Conservation (phyloP, 2,797 vertebrate genomes). For the Macrochelys suwanniensis region DNA sequence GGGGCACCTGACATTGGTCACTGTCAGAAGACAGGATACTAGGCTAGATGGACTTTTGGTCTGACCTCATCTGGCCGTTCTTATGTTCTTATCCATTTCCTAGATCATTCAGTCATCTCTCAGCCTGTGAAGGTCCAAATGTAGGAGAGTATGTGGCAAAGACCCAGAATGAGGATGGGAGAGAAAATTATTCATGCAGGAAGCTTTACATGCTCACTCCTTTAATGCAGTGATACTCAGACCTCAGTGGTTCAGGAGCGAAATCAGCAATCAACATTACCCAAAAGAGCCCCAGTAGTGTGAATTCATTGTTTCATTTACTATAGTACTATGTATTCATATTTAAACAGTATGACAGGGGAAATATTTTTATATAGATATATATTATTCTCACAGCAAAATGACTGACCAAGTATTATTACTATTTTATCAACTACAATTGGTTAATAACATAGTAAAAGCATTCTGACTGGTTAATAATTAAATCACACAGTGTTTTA, state of each 20-base stretch:
- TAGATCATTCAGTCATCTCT: conserved; percentile 17
- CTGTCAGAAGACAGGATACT: too few species aligned
- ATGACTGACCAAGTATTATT: background rate
- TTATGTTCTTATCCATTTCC: background rate
- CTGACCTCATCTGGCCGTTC: too few species aligned
- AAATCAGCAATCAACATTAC: background rate
- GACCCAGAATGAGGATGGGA: background rate
- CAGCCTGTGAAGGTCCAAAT: background rate
- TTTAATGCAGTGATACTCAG: background rate
- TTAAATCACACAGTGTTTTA: background rate
- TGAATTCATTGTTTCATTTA: background rate
- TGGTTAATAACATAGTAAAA: background rate
- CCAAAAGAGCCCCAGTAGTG: background rate
- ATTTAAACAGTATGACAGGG: too few species aligned
- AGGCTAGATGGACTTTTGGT: too few species aligned
- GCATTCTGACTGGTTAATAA: background rate
- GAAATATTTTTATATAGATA: background rate
- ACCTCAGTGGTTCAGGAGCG: background rate
- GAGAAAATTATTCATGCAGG: background rate
- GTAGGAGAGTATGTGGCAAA: background rate
- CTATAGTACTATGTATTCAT: too few species aligned
- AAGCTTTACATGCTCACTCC: background rate
- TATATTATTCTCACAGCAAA: background rate
- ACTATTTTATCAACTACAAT: background rate
- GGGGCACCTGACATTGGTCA: too few species aligned